These are phyloP conservation scores for Nansenia antarctica DNA, from an alignment of 2,113 vertebrate species.

Conservation along the genomic window DNA sequence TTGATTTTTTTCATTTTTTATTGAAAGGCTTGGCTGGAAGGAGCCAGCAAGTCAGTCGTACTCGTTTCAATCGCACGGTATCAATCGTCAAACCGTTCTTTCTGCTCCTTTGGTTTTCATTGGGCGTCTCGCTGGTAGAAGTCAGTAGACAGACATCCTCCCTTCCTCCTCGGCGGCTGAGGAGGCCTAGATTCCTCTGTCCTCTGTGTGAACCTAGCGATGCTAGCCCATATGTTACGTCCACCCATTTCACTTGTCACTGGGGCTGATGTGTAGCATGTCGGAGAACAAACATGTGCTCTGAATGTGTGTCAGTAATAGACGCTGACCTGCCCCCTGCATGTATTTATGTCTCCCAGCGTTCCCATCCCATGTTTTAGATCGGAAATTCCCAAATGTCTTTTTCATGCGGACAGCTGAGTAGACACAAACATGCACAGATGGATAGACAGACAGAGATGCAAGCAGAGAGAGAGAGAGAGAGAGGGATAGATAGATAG, in stretches of 20 bases:
- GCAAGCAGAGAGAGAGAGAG: not conserved
- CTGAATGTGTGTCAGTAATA: slow-evolving; percentile 58
- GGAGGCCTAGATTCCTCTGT: slow-evolving; percentile 53
- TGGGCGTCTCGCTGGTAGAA: too few relatives aligned
- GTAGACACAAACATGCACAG: slow-evolving; percentile 19
- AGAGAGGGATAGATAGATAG: slow-evolving; percentile 18
- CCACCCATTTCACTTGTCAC: slow-evolving; percentile 63
- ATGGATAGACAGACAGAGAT: slow-evolving; percentile 16
- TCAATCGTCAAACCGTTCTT: too few relatives aligned
- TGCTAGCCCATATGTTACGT: slow-evolving; percentile 64
- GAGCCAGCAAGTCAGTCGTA: too few relatives aligned
- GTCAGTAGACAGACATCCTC: not conserved
- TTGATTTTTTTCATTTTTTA: too few relatives aligned
- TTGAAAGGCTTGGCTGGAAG: too few relatives aligned
- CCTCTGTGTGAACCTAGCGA: slow-evolving; percentile 64
- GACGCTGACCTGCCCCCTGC: slow-evolving; percentile 40
- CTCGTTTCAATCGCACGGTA: too few relatives aligned
- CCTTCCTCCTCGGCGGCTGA: not conserved
- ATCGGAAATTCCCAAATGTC: slow-evolving; percentile 18
- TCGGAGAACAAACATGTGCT: slow-evolving; percentile 64
- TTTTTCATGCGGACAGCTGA: slow-evolving; percentile 9
- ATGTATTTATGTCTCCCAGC: slow-evolving; percentile 36
- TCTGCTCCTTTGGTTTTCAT: too few relatives aligned
- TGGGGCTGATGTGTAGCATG: slow-evolving; percentile 57
- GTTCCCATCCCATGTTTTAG: slow-evolving; percentile 30